These are phyloP conservation scores for Alosa alosa DNA, from an alignment of 2,113 vertebrate species.

Conservation along the genomic window DNA sequence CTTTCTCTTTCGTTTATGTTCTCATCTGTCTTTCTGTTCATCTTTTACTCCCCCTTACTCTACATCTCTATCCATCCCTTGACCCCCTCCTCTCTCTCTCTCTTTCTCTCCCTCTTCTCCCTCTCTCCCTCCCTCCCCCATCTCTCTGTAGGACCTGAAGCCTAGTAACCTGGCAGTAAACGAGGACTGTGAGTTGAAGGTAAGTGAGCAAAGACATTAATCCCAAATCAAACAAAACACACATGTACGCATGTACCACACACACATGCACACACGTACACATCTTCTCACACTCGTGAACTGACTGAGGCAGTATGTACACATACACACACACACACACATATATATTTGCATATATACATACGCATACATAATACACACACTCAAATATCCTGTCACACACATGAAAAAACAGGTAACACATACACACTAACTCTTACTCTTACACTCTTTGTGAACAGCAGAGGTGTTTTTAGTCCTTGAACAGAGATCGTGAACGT, in stretches of 20 bases:
- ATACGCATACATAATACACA: too few species aligned
- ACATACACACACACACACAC: too few species aligned
- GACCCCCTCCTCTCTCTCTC: background rate
- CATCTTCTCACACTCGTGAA: background rate
- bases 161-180: constrained; percentile 97
- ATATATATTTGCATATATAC: too few species aligned
- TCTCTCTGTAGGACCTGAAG: constrained; percentile 84
- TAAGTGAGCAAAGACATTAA: constrained; percentile 47
- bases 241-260: background rate
- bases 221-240: background rate
- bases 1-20: background rate
- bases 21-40: background rate
- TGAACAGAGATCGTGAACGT: too few species aligned
- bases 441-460: background rate
- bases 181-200: constrained; percentile 97
- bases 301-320: background rate
- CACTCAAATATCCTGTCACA: too few species aligned
- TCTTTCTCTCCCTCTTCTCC: background rate
- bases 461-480: background rate
- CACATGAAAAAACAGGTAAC: too few species aligned
- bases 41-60: background rate
- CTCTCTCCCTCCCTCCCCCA: background rate
- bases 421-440: background rate
- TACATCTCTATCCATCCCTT: background rate
- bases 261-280: background rate